phyloP scores from a whole-genome alignment of 2,797 vertebrate species.

The Okamejei kenojei region DNA sequence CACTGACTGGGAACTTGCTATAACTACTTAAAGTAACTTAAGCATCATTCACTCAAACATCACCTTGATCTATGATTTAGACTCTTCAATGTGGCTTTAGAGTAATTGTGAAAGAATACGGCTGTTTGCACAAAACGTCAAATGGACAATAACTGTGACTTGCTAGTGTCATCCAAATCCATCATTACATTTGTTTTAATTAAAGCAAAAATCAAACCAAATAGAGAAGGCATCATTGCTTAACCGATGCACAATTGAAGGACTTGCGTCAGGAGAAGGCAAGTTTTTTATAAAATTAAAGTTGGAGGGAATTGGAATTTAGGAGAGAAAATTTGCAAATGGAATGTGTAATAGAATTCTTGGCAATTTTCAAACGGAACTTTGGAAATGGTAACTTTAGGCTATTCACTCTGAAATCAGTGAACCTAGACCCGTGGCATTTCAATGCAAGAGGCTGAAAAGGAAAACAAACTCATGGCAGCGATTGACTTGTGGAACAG shows the following conservation, averaged over 20 bases:
- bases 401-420: not conserved
- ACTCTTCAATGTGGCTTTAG: not conserved
- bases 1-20: not conserved
- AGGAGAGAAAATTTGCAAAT: no score
- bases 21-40: not conserved
- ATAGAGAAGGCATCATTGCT: no score
- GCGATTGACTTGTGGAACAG: no score
- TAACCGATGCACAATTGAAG: not conserved
- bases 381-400: not conserved
- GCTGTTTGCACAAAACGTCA: not conserved
- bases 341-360: not conserved
- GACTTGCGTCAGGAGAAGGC: not conserved
- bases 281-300: not conserved
- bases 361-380: not conserved
- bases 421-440: not conserved
- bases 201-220: not conserved
- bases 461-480: no score
- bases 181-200: no score
- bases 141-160: not conserved
- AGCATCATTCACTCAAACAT: not conserved
- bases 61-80: not conserved
- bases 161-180: not conserved
- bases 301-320: not conserved
- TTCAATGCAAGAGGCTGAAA: not conserved
- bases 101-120: not conserved